Conservation (phyloP, 2,113 vertebrate species). For the crab-eating macaque (Macaca fascicularis) region DNA sequence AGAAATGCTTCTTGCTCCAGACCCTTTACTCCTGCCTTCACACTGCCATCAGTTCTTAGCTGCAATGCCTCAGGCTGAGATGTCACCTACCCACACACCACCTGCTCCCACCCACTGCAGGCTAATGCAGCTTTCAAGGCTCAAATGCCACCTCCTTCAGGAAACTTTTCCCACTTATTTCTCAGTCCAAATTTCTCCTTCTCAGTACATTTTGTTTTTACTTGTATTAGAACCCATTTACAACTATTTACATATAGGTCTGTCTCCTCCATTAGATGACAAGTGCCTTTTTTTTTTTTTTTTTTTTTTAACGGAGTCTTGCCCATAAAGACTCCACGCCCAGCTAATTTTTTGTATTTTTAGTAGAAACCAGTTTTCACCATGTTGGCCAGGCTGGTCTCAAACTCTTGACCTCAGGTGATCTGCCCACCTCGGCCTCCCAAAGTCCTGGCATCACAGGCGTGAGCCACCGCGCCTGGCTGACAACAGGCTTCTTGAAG, state of each 20-base stretch:
- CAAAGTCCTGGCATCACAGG: too few relatives aligned
- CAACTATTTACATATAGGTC: neutral
- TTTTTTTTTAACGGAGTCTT: too few relatives aligned
- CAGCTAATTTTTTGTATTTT: too few relatives aligned
- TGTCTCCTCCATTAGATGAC: neutral
- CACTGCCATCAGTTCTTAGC: neutral
- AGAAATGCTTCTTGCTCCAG: neutral
- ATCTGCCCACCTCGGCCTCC: too few relatives aligned
- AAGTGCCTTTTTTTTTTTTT: neutral
- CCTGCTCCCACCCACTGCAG: neutral
- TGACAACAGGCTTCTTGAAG: neutral
- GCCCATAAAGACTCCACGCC: too few relatives aligned
- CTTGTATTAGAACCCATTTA: neutral
- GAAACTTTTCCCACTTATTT: neutral
- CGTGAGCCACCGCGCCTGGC: too few relatives aligned
- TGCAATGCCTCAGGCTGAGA: neutral
- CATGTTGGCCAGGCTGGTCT: too few relatives aligned
- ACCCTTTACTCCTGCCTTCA: neutral
- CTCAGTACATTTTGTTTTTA: neutral
- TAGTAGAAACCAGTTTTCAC: too few relatives aligned
- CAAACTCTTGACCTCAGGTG: too few relatives aligned
- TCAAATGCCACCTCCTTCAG: neutral
- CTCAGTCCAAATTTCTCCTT: neutral
- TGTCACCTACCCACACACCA: neutral
- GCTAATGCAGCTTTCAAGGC: neutral